These are phyloP conservation scores for Ceratosolen solmsi DNA, from an alignment of 1,140 invertebrate genomes.

Conservation along the genomic window DNA sequence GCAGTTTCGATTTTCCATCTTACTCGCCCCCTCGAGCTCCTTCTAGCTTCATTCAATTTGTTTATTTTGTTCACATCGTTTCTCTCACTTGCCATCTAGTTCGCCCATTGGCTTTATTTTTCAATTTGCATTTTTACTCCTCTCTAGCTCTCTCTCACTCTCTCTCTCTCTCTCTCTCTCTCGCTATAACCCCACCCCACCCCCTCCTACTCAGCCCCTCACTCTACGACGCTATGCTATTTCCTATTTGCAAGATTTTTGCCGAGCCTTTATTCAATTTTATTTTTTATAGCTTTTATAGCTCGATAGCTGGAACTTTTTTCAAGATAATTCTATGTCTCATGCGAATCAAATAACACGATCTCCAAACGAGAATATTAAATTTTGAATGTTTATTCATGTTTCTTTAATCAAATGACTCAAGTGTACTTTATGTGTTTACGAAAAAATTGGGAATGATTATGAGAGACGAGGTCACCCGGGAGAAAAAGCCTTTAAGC, in stretches of 20 bases:
- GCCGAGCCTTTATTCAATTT: slow-evolving; percentile 10
- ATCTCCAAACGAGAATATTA: no score
- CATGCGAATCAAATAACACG: no score
- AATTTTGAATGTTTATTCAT: neutral
- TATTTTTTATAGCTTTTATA: neutral
- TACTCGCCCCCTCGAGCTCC: neutral
- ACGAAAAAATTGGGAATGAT: neutral
- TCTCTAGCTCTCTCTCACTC: neutral
- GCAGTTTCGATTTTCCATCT: slow-evolving; percentile 47
- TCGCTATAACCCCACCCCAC: neutral
- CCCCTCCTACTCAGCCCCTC: no score
- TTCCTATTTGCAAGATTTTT: slow-evolving; percentile 35
- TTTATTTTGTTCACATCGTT: slow-evolving; percentile 44
- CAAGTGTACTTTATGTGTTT: neutral
- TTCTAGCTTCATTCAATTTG: slow-evolving; percentile 42
- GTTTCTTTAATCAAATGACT: neutral
- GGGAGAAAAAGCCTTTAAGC: no score
- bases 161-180: slow-evolving; percentile 16
- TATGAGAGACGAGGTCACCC: neutral
- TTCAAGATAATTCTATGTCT: no score
- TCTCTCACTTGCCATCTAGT: slow-evolving; percentile 37
- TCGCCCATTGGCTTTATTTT: slow-evolving; percentile 39
- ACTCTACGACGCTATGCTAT: no score
- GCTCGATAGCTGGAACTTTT: no score
- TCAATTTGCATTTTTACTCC: slow-evolving; percentile 32